Evolutionary conservation across 2,888 invertebrate species (phyloP), one percentile per base, ranked within the genome.

Genomic region (Zonitis immaculata): DNA sequence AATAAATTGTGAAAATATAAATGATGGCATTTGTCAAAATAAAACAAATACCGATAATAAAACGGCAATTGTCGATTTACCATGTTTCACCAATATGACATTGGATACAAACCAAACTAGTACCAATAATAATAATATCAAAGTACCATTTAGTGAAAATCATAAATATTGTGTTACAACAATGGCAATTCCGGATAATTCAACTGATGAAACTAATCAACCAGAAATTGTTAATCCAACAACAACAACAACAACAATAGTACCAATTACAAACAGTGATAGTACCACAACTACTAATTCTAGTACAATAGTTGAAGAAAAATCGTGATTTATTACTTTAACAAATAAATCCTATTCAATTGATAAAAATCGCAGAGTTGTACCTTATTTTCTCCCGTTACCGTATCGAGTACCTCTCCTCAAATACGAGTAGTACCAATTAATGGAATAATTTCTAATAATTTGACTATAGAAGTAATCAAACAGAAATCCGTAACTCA

Each of bases 61-160:
- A 6, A 66, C n/a, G n/a, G n/a, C 66, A 42, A 59, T 61, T 3
- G 64, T 71, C 9, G 66, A 60, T 47, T 50, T 73, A 25, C 74
- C 74, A 6, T 74, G 74, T 56, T 65, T 73, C 32, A 69, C 71
- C 1, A 74, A 73, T 58, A 61, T 72, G 16, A 73, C 71, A 5
- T 61, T 64, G 39, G 61, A 61, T 27, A 9, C 35, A 20, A 47
- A 32, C 12, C 26, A 25, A n/a, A 58, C 52, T 39, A 51, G 44
- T 26, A 45, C 58, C 16, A 56, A 53, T 28, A 45, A 32, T 55
- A 56, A 53, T 28, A 45, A 32, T 55, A 49, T 42, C 49, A 58
- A 28, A 16, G 25, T 49, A 35, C 55, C 50, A 42, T 25, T 18
- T 57, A 58, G 60, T n/a, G 60, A 66, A 25, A 61, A 62, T 35